Evolutionary conservation across 2,888 invertebrate genomes (phyloP).

Genomic region (Tolmerus cingulatus): DNA sequence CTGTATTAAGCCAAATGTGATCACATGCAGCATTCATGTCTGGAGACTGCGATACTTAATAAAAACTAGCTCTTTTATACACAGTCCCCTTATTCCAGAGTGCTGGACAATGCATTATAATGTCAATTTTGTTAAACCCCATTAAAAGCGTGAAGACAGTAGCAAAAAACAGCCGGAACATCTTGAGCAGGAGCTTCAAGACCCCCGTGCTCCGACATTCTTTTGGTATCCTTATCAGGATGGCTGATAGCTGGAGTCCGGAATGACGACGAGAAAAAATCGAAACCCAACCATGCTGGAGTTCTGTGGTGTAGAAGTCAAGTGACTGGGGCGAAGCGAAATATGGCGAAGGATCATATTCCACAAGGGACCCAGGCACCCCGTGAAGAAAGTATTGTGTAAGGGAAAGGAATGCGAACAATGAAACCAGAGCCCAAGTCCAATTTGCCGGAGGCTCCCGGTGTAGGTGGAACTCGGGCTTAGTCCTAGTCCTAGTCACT

Average conservation of each 20-base stretch:
- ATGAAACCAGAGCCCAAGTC: neutral
- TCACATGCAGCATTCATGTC: too few species aligned
- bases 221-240: conserved; percentile 23
- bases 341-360: conserved; percentile 3
- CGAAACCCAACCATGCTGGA: neutral
- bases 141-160: neutral
- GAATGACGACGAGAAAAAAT: neutral
- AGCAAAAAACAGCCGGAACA: neutral
- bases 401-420: conserved; percentile 5
- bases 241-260: neutral
- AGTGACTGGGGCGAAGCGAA: neutral
- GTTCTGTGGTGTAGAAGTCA: neutral
- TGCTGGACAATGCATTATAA: neutral
- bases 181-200: neutral
- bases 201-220: neutral
- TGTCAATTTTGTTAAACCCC: conserved; percentile 2
- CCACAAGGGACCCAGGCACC: neutral
- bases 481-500: neutral
- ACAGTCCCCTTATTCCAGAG: neutral
- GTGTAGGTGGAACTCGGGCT: neutral
- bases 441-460: neutral
- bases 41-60: too few species aligned
- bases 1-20: too few species aligned
- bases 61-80: neutral
- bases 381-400: neutral